Conservation (phyloP, 92 coral and sea anemone genomes). For the Actinostola sp. region DNA sequence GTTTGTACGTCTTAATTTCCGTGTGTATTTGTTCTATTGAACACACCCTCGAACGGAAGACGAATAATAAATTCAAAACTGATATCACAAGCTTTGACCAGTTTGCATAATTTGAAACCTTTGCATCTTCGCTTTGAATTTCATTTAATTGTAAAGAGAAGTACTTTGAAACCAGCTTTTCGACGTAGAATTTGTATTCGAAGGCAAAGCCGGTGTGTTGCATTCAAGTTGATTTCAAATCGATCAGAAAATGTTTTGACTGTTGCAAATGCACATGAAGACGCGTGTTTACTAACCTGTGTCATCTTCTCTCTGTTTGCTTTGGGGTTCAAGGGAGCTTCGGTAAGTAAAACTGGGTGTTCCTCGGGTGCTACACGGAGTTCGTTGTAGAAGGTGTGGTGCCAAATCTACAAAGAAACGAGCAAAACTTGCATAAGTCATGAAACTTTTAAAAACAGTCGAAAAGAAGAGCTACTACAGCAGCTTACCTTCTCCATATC, state of each 20-base stretch:
- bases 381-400: conserved; percentile 97
- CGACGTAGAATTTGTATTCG: no score
- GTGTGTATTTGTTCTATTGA: neutral
- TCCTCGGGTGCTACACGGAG: conserved; percentile 97
- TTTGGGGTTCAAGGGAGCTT: conserved; percentile 96
- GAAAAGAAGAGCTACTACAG: neutral
- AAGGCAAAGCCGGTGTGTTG: no score
- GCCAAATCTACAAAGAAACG: conserved; percentile 75
- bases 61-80: neutral
- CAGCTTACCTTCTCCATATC: conserved; percentile 93
- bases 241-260: neutral
- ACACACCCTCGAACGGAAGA: conserved; percentile 12
- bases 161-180: no score
- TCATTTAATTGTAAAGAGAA: no score
- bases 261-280: neutral
- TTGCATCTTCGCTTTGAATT: no score
- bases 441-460: conserved; percentile 6
- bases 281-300: conserved; percentile 56
- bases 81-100: neutral
- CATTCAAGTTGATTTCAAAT: neutral
- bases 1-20: neutral
- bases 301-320: conserved; percentile 98
- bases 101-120: no score
- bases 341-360: conserved; percentile 94
- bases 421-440: conserved; percentile 15